These are phyloP conservation scores for Saccostrea cuccullata DNA, from an alignment of 1,140 invertebrate species.

Conservation along the genomic window DNA sequence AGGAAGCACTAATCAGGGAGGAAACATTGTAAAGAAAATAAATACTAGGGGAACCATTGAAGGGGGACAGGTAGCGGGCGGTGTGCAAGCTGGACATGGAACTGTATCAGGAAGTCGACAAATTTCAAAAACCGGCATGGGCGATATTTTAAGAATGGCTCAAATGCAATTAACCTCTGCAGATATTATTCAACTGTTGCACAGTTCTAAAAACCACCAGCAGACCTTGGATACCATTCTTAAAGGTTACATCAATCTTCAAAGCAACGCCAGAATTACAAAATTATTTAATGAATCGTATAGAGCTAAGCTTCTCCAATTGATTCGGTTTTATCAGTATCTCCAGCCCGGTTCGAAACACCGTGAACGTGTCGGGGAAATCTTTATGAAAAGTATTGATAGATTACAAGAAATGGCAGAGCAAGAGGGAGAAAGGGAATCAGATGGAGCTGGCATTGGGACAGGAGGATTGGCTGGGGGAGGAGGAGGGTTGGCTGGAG, in stretches of 20 bases:
- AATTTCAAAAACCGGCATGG: neutral
- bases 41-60: neutral
- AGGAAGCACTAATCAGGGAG: neutral
- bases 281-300: neutral
- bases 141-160: slow-evolving; percentile 17
- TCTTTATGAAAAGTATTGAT: neutral
- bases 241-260: slow-evolving; percentile 13
- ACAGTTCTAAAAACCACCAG: neutral
- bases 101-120: neutral
- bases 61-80: neutral
- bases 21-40: neutral
- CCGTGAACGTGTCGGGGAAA: neutral
- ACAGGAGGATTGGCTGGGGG: neutral
- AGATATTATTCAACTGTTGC: neutral
- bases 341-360: neutral
- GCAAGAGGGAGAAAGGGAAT: neutral
- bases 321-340: slow-evolving; percentile 21
- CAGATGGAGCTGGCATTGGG: neutral
- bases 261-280: slow-evolving; percentile 5
- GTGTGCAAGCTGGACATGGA: neutral
- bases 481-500: neutral
- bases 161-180: neutral
- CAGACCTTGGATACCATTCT: neutral
- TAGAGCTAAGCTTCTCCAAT: neutral
- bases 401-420: neutral